Base-by-base conservation (phyloP, 2,888 invertebrate species). In the Busseola fusca region DNA sequence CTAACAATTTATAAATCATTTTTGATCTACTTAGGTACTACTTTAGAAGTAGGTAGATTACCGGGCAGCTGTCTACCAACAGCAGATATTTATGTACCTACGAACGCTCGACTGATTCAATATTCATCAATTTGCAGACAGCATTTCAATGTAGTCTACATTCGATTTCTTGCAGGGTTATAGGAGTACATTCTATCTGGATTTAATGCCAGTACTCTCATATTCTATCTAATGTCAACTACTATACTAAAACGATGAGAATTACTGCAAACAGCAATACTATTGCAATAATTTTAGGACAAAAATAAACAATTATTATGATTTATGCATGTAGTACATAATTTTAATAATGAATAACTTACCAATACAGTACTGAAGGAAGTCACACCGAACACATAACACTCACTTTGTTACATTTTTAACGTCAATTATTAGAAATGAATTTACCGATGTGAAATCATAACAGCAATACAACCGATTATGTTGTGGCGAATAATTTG, bases 371-470 rank as follows among this genome's bases (percentile, higher is more conserved):
- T 14, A 37, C 14, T 27, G 30, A 30, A 59, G 63, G 25, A 30
- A 59, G 63, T 25, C 30, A 30, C 58, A 50, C 0, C 16, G 25
- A 42, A 45, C 42, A 76, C 58, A 12, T 5, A 45, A 27, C 48
- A 58, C 50, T 40, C 25, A 80, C 63, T 56, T 80, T n/a, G 12
- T 57, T n/a, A 64, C 40, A 56, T 42, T 50, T 48, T 65, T 52
- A 6, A 3, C 9, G 45, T 75, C 72, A 79, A 57, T 50, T 48
- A 73, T 12, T 54, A 58, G 30, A 62, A 80, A 56, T n/a, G 30
- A 80, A 80, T 80, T n/a, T 64, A 68, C 76, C 76, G 58, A 67
- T 76, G 30, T 40, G 40, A 67, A 76, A 64, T 64, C 81, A 48
- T 60, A 81, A 76, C 52, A 81, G 77, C 62, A 64, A 76, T 62